Evolutionary conservation across 2,797 vertebrate genomes (phyloP), one percentile per base, ranked within the genome.

Genomic region (Pachyuromys duprasi): DNA sequence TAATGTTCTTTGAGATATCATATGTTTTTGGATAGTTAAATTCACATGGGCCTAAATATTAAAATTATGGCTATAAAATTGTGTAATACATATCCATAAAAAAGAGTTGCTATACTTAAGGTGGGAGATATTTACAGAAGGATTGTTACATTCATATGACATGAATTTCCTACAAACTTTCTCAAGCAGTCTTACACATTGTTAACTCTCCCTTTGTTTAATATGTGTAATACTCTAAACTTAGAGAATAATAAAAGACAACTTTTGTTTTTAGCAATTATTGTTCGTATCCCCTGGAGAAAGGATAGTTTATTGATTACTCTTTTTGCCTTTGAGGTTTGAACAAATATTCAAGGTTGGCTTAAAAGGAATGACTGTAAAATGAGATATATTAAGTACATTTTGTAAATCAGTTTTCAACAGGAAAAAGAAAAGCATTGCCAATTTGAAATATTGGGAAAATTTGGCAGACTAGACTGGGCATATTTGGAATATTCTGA

Each of bases 361-460:
- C 62, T 96, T 95, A 57, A 91, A 89, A 70, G n/a, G 18, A 93
- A 70, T 89, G 36, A 70, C 57, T 93, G 2, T 88, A 81, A 82
- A 92, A 70, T 94, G 88, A 90, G 22, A 79, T 55, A 86, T 20
- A 83, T 39, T 87, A 31, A 89, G 4, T 15, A 86, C n/a, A 95
- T 76, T 95, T 86, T 88, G 39, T 67, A 95, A 78, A 91, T 93
- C 17, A 45, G 5, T 65, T 90, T 97, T 80, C 74, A 95, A 69
- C 22, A 86, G 15, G 12, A 79, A 95, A 93, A 72, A 75, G 70
- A 70, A 94, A 89, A 62, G 33, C 26, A 78, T 94, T 62, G n/a
- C 24, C 31, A 84, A 26, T 90, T 91, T 88, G 55, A 62, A 96
- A 83, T 95, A 42, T 63, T 95, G 45, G 79, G 22, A 74, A 90